Base-by-base conservation (phyloP, 2,113 vertebrate species). In the Channa maculata region DNA sequence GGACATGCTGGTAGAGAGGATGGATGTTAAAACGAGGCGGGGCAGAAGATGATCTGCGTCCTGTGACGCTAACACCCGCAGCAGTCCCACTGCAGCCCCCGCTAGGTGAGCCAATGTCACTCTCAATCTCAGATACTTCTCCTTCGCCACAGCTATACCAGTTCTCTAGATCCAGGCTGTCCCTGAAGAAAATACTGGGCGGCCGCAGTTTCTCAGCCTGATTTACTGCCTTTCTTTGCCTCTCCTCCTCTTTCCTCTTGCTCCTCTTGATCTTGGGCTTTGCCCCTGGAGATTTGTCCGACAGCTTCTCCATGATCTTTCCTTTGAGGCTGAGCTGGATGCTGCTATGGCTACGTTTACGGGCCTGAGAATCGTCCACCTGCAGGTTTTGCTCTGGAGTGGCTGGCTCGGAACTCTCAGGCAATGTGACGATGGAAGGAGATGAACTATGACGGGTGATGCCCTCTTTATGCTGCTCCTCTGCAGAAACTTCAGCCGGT, bases 121-220 rank as follows among this genome's bases (percentile, higher is more conserved):
- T 99, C 86, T 99, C 98, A 43, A 99, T 99, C 91, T 99, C 98
- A 3, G 98, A 99, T 63, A 99, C 97, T 77, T 99, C 98, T 1
- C 98, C 98, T 78, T 99, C 98, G 46, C 98, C 98, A 68, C 98
- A 99, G 89, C 98, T 99, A 80, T 99, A 99, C 98, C 98, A 99
- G 80, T 99, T 99, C 86, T 99, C 98, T 66, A 99, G 94, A 87
- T 99, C 98, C 71, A 99, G 93, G 77, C 97, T 98, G 86, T 99
- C 97, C 8, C 97, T 97, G 24, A 99, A 99, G 88, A 98, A 99
- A 53, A 99, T 95, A 6, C 90, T 97, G 66, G 96, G 94, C 58
- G 95, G 96, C 8, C 94, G 95, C 43, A 93, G 80, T 72, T 97
- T 97, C 67, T 99, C 97, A 8, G 93, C 91, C 75, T 96, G 95